Conservation (phyloP, 2,888 invertebrate species). For the Ormyrus labotus region DNA sequence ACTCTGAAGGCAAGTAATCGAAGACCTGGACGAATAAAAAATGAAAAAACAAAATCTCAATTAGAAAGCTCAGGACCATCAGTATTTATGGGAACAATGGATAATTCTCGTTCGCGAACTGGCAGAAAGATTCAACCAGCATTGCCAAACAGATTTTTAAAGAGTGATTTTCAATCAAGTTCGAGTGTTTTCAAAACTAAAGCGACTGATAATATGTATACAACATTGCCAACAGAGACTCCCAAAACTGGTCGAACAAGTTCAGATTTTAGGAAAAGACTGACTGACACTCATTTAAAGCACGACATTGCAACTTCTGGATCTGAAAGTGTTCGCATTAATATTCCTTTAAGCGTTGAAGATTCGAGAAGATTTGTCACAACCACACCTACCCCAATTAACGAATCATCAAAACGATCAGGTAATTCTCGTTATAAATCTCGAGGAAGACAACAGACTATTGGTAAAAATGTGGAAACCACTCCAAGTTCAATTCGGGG, state of each 20-base stretch:
- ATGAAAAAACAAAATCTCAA: constrained; percentile 11
- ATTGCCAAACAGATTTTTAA: constrained; percentile 12
- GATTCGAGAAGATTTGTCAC: constrained; percentile 8
- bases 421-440: constrained; percentile 2
- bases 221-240: background rate
- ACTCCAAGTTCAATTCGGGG: constrained; percentile 50
- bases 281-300: background rate
- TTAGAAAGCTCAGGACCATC: constrained; percentile 51
- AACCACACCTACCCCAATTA: background rate
- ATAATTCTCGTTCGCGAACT: constrained; percentile 21
- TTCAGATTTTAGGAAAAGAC: background rate
- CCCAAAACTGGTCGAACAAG: background rate
- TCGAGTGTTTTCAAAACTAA: constrained; percentile 50
- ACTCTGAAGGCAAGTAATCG: background rate
- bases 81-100: constrained; percentile 54
- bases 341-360: constrained; percentile 59
- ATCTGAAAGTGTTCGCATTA: constrained; percentile 66
- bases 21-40: background rate
- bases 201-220: no score
- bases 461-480: constrained; percentile 1
- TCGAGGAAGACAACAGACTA: constrained; percentile 3
- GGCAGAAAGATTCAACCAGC: constrained; percentile 33
- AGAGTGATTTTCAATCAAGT: constrained; percentile 7
- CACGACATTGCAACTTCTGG: constrained; percentile 53
- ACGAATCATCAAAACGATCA: constrained; percentile 9